These are phyloP conservation scores for Paraplagusia blochii DNA, from an alignment of 2,113 vertebrate species.

Conservation along the genomic window DNA sequence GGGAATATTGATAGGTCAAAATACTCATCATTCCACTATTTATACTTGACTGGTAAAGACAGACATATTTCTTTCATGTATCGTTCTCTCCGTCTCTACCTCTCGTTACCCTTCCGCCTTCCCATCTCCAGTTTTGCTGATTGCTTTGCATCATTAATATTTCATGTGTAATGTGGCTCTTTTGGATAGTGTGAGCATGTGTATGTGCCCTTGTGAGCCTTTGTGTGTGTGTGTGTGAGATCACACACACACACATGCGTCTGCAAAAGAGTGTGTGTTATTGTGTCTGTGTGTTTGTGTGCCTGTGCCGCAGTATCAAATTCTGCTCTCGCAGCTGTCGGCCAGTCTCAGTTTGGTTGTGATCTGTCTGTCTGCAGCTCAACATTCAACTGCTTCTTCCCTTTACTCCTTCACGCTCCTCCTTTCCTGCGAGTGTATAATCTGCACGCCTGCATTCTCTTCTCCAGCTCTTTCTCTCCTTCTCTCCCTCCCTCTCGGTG, in stretches of 20 bases:
- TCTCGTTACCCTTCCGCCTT: conserved; percentile 44
- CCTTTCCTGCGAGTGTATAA: conserved; percentile 33
- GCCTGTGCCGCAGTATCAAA: conserved; percentile 72
- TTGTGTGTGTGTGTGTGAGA: background rate
- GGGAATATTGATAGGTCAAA: conserved; percentile 50
- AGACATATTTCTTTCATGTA: conserved; percentile 55
- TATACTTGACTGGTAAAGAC: conserved; percentile 38
- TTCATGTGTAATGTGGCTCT: conserved; percentile 78
- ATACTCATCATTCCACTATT: conserved; percentile 42
- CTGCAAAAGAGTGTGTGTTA: conserved; percentile 12
- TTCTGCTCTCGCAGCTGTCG: conserved; percentile 77
- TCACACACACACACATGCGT: background rate
- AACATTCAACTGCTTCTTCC: conserved; percentile 71
- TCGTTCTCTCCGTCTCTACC: conserved; percentile 9
- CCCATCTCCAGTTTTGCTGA: conserved; percentile 75
- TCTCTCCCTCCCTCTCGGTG: conserved; percentile 9
- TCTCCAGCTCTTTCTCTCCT: conserved; percentile 30
- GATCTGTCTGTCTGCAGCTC: conserved; percentile 72
- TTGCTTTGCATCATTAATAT: conserved; percentile 77
- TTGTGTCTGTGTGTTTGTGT: conserved; percentile 44
- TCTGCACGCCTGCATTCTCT: conserved; percentile 29
- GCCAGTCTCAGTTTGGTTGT: conserved; percentile 60
- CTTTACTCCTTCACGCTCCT: conserved; percentile 56
- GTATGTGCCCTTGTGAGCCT: conserved; percentile 37
- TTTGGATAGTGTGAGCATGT: conserved; percentile 67